Conservation (phyloP, 2,888 invertebrate genomes). For the Linnaemya tessellans region DNA sequence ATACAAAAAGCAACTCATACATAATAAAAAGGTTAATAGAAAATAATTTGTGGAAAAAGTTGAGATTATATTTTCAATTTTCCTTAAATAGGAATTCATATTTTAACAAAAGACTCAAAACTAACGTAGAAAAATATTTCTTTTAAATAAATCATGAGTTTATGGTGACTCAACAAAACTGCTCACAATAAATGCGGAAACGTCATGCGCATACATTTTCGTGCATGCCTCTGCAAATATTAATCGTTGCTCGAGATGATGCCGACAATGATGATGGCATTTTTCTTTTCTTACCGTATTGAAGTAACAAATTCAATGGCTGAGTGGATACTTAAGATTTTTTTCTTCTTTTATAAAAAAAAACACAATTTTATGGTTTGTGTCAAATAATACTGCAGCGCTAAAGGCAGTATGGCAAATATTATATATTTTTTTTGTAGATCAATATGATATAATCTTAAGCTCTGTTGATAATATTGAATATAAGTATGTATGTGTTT, state of each 20-base stretch:
- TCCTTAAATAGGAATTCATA: slow-evolving; percentile 35
- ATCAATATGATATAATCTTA: not conserved
- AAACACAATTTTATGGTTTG: not conserved
- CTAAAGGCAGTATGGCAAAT: not conserved
- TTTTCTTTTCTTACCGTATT: not conserved
- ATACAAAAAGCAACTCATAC: slow-evolving; percentile 1
- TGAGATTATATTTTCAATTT: slow-evolving; percentile 45
- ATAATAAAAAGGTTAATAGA: slow-evolving; percentile 35
- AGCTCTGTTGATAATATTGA: not conserved
- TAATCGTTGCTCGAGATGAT: slow-evolving; percentile 28
- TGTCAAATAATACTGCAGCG: not conserved
- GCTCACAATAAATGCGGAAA: slow-evolving; percentile 66
- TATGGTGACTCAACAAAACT: slow-evolving; percentile 67
- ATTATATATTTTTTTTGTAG: not conserved
- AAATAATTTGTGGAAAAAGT: slow-evolving; percentile 34
- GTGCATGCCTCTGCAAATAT: slow-evolving; percentile 23
- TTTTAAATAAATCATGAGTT: slow-evolving; percentile 57
- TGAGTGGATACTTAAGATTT: not conserved
- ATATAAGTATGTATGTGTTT: too few species aligned
- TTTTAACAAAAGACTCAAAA: slow-evolving; percentile 21
- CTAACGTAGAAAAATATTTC: not conserved
- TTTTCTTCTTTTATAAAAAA: not conserved
- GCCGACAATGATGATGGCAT: slow-evolving; percentile 22
- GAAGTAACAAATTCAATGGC: slow-evolving; percentile 6
- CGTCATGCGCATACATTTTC: slow-evolving; percentile 35